These are phyloP conservation scores for Hepsetus odoe DNA, from an alignment of 2,113 vertebrate genomes.

Conservation along the genomic window DNA sequence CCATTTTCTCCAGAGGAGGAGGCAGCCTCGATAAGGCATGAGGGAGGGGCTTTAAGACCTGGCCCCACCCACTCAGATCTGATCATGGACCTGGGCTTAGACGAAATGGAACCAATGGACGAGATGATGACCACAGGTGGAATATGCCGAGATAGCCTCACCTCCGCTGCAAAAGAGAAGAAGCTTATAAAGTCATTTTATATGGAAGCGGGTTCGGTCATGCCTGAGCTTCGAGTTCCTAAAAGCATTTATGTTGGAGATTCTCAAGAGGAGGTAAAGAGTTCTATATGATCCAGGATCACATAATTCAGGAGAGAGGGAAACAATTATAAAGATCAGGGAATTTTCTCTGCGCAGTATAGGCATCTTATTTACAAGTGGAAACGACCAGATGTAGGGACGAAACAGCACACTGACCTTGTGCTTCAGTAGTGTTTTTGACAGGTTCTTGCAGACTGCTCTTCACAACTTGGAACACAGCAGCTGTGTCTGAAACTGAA, in stretches of 20 bases:
- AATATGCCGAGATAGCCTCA: slow-evolving; percentile 33
- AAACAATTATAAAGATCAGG: no score
- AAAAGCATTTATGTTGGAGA: slow-evolving; percentile 44
- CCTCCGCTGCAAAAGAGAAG: slow-evolving; percentile 7
- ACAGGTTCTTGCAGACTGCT: no score
- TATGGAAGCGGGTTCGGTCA: slow-evolving; percentile 61
- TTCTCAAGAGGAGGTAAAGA: slow-evolving; percentile 47
- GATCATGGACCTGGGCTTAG: slow-evolving; percentile 49
- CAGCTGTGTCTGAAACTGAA: no score
- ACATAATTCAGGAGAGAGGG: not conserved
- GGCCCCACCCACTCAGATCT: slow-evolving; percentile 46
- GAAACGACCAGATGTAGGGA: no score
- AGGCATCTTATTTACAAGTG: no score
- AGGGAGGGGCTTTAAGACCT: slow-evolving; percentile 40
- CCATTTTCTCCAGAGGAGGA: slow-evolving; percentile 59
- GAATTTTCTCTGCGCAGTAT: no score
- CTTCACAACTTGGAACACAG: no score
- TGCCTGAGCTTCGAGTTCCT: slow-evolving; percentile 17
- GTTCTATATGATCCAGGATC: not conserved
- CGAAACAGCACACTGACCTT: no score
- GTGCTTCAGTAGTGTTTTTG: no score
- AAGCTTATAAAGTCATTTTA: slow-evolving; percentile 53
- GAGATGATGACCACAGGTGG: slow-evolving; percentile 42
- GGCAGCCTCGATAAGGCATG: not conserved
- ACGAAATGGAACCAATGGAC: slow-evolving; percentile 47